These are phyloP conservation scores for Zophobas atratus DNA, from an alignment of 1,140 invertebrate genomes.

Conservation along the genomic window DNA sequence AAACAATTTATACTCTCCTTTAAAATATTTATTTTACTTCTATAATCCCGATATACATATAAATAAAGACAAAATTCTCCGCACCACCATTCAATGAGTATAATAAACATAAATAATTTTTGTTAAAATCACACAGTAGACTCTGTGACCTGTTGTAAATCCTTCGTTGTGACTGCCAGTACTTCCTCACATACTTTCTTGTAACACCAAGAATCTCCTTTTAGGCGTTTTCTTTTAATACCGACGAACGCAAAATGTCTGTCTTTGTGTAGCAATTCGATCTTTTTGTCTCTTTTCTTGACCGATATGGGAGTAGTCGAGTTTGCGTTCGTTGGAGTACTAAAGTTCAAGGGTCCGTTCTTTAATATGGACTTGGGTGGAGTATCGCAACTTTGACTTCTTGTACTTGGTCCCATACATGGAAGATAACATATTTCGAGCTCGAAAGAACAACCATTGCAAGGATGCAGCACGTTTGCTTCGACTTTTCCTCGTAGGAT, in stretches of 20 bases:
- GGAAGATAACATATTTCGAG: conserved; percentile 83
- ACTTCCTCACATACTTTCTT: conserved; percentile 90
- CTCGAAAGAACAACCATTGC: conserved; percentile 80
- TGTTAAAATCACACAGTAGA: conserved; percentile 56
- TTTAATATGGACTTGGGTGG: conserved; percentile 59
- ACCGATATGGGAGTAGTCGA: conserved; percentile 16
- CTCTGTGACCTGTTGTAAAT: conserved; percentile 61
- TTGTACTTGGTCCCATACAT: conserved; percentile 62
- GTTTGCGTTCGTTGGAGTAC: conserved; percentile 46
- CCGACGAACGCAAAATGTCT: conserved; percentile 71
- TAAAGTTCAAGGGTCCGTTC: conserved; percentile 54
- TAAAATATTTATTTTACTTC: too few relatives aligned
- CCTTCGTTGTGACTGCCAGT: conserved; percentile 74
- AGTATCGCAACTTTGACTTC: conserved; percentile 42
- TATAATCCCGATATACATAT: too few relatives aligned
- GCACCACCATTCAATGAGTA: not conserved
- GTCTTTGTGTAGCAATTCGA: conserved; percentile 23
- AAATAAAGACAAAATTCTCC: too few relatives aligned
- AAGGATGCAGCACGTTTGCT: conserved; percentile 57
- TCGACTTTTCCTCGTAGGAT: conserved; percentile 76
- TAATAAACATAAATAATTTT: not conserved
- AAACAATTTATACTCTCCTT: too few relatives aligned
- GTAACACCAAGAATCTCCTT: conserved; percentile 90
- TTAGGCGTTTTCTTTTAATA: conserved; percentile 83
- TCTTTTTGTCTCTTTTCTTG: conserved; percentile 17